phyloP scores from a whole-genome alignment of 2,888 invertebrate species.

The Campoplex nolae region DNA sequence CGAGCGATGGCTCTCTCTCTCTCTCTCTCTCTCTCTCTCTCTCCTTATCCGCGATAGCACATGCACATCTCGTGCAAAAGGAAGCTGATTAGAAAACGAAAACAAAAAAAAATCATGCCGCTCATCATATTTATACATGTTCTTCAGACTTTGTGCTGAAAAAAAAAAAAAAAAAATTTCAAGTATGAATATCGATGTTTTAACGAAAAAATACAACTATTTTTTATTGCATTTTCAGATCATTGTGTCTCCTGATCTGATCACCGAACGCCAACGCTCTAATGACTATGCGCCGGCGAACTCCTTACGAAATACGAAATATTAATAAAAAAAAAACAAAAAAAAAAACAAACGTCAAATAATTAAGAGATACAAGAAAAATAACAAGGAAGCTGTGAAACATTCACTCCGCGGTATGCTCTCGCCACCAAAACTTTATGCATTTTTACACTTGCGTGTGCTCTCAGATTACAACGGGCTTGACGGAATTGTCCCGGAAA shows the following conservation, averaged over 20 bases:
- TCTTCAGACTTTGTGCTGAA: neutral
- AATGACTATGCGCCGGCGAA: neutral
- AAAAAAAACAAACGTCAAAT: neutral
- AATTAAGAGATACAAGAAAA: neutral
- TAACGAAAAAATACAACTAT: neutral
- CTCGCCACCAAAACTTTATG: constrained; percentile 14
- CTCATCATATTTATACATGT: neutral
- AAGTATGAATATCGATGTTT: neutral
- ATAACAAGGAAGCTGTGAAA: constrained; percentile 4
- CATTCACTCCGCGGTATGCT: neutral
- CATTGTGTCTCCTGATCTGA: neutral
- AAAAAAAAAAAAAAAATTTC: no score
- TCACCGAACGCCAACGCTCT: neutral
- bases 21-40: constrained; percentile 30
- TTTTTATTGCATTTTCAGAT: neutral
- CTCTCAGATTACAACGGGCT: constrained; percentile 45
- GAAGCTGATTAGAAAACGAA: neutral
- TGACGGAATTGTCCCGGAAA: constrained; percentile 46
- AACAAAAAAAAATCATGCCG: neutral
- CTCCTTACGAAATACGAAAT: neutral
- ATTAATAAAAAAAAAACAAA: neutral
- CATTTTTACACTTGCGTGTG: constrained; percentile 1
- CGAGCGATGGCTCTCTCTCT: constrained; percentile 55
- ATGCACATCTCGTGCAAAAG: constrained; percentile 27
- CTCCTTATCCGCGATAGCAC: constrained; percentile 45